A percentile compares a stretch with the other conserved stretches of the same genome.
Conservation (phyloP, 2,888 invertebrate genomes). For the Drosophila koepferae region DNA sequence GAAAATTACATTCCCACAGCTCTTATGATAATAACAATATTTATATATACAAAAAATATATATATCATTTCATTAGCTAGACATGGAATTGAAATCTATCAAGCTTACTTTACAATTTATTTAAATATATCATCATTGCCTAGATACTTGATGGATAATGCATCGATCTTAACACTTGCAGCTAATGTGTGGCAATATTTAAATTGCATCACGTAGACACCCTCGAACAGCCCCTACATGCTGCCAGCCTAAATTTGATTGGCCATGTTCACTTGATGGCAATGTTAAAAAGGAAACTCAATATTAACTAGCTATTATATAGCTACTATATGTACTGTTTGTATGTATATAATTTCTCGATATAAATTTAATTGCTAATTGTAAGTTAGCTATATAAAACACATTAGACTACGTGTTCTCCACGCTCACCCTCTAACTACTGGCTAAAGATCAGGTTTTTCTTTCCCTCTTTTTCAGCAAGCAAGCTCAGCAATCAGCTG, state of each 20-base stretch:
- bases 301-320: neutral
- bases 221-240: neutral
- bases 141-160: too few relatives aligned
- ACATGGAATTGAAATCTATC: too few relatives aligned
- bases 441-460: neutral
- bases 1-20: too few relatives aligned
- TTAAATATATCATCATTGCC: too few relatives aligned
- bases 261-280: neutral
- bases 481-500: neutral
- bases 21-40: too few relatives aligned
- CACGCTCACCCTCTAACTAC: neutral
- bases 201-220: neutral
- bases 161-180: neutral
- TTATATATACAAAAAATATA: too few relatives aligned
- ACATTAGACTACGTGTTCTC: neutral
- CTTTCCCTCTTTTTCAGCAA: neutral
- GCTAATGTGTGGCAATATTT: neutral
- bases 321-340: too few relatives aligned
- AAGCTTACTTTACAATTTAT: too few relatives aligned
- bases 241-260: neutral
- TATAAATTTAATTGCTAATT: neutral
- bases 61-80: too few relatives aligned
- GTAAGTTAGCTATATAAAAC: neutral
- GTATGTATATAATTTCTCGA: neutral
- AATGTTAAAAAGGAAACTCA: neutral